A percentile compares a stretch with the other conserved stretches of the same genome.
These are phyloP conservation scores for Thalpophila matura DNA, from an alignment of 2,888 invertebrate species.

Conservation along the genomic window DNA sequence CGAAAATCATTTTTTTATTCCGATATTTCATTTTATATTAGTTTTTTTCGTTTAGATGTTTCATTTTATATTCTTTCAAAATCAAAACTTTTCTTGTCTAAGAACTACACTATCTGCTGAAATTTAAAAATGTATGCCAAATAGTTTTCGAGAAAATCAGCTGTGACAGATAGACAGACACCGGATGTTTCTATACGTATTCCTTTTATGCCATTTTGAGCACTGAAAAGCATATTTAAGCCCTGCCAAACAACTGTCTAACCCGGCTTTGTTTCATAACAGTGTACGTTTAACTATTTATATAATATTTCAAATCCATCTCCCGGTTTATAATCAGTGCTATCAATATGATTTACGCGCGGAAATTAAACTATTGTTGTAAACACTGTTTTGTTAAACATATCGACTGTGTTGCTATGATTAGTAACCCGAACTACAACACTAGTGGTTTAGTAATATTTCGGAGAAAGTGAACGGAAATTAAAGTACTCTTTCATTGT, in stretches of 20 bases:
- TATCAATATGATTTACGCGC: constrained; percentile 64
- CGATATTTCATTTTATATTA: too few relatives aligned
- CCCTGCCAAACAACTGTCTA: background rate
- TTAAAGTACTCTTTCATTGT: constrained; percentile 33
- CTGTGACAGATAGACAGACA: too few relatives aligned
- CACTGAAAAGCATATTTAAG: background rate
- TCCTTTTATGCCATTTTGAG: too few relatives aligned
- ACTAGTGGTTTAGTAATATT: constrained; percentile 19
- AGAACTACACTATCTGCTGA: too few relatives aligned
- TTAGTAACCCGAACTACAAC: constrained; percentile 15
- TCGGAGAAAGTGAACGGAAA: constrained; percentile 32
- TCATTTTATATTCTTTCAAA: too few relatives aligned
- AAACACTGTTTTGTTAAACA: constrained; percentile 25
- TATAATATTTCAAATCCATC: constrained; percentile 13
- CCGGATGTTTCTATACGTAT: constrained; percentile 17
- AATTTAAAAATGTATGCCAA: too few relatives aligned
- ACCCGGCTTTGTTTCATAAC: background rate
- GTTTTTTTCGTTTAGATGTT: too few relatives aligned
- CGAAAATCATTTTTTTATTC: too few relatives aligned
- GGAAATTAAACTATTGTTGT: constrained; percentile 69
- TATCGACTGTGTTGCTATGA: constrained; percentile 25
- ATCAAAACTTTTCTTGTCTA: too few relatives aligned
- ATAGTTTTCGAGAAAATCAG: too few relatives aligned
- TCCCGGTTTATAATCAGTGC: constrained; percentile 31
- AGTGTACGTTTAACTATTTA: background rate